These are phyloP conservation scores for Stomatorhinus walkeri DNA, from an alignment of 2,797 vertebrate species.

Conservation along the genomic window DNA sequence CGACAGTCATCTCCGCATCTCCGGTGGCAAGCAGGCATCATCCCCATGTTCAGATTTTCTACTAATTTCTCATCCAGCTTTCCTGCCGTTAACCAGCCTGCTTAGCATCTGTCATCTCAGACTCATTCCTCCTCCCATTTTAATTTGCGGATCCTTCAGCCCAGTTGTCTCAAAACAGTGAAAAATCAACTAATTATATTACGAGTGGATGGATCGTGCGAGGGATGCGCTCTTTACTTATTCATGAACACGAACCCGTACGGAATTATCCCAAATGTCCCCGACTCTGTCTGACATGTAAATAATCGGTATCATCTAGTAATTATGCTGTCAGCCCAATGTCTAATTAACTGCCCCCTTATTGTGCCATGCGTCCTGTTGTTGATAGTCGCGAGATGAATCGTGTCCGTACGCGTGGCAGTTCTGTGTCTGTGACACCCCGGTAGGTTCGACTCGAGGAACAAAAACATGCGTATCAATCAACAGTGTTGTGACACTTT, in stretches of 20 bases:
- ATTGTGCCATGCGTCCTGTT: background rate
- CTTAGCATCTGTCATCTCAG: background rate
- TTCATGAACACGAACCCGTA: slow-evolving; percentile 4
- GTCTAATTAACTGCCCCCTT: slow-evolving; percentile 9
- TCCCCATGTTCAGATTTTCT: background rate
- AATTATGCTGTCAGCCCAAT: background rate
- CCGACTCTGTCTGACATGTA: background rate
- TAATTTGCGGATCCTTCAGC: background rate
- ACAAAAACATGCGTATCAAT: background rate
- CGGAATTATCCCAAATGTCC: background rate
- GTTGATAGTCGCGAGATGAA: background rate
- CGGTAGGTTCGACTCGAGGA: background rate
- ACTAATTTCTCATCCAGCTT: background rate
- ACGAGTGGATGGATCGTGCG: background rate
- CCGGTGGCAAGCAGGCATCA: background rate
- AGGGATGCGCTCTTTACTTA: slow-evolving; percentile 4
- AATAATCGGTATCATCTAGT: slow-evolving; percentile 9
- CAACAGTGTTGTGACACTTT: slow-evolving; percentile 4
- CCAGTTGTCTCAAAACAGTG: slow-evolving; percentile 6
- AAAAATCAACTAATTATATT: slow-evolving; percentile 11
- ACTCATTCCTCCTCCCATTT: background rate
- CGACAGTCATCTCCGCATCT: background rate
- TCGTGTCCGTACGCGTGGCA: background rate
- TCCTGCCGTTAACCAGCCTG: background rate
- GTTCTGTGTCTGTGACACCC: background rate